Evolutionary conservation across 2,888 invertebrate species (phyloP).

Genomic region (Torymus tubicola): DNA sequence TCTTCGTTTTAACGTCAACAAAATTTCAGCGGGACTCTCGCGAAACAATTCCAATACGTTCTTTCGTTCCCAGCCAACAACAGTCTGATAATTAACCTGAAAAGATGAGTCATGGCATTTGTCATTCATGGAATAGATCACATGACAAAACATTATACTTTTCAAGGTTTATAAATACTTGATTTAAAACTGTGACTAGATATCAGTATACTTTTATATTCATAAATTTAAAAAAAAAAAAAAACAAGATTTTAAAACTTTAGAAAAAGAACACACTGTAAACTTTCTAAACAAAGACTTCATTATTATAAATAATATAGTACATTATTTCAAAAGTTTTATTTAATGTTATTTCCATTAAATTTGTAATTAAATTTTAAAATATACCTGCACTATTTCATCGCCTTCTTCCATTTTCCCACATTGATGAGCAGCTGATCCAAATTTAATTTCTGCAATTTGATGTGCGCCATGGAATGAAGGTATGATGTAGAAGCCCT

Average conservation of each 20-base stretch:
- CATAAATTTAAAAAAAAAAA: neutral
- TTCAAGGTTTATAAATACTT: slow-evolving; percentile 43
- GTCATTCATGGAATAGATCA: slow-evolving; percentile 49
- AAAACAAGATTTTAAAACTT: neutral
- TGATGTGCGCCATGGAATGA: slow-evolving; percentile 88
- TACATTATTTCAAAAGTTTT: slow-evolving; percentile 6
- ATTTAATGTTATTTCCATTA: slow-evolving; percentile 38
- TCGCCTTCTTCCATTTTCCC: slow-evolving; percentile 96
- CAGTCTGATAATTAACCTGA: slow-evolving; percentile 84
- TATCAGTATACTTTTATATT: slow-evolving; percentile 11
- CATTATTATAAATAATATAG: neutral
- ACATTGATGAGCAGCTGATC: slow-evolving; percentile 94
- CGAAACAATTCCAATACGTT: slow-evolving; percentile 85
- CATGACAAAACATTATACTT: slow-evolving; percentile 29
- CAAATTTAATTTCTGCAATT: slow-evolving; percentile 92
- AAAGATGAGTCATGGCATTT: slow-evolving; percentile 52
- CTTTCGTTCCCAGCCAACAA: slow-evolving; percentile 89
- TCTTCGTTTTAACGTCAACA: slow-evolving; percentile 88
- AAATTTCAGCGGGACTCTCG: slow-evolving; percentile 88
- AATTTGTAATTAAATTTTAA: neutral
- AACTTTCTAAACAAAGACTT: no score
- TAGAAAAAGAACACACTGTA: neutral
- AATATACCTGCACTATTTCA: slow-evolving; percentile 93
- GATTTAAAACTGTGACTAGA: slow-evolving; percentile 20
- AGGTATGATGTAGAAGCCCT: slow-evolving; percentile 93